These are phyloP conservation scores for Palythoa heliodiscus DNA, from an alignment of 92 coral and sea anemone species.

Conservation along the genomic window DNA sequence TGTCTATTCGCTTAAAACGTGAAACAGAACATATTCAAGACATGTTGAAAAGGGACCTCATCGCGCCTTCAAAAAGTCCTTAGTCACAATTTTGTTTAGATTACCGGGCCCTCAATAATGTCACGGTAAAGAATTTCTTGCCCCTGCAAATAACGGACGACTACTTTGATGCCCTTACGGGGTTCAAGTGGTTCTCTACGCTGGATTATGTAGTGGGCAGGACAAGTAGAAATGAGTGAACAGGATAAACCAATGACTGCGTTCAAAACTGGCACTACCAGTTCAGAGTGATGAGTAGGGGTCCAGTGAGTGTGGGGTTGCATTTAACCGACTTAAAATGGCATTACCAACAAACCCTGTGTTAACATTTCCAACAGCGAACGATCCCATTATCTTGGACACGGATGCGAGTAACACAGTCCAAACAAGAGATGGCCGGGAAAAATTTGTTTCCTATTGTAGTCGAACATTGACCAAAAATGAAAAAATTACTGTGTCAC, in stretches of 20 bases:
- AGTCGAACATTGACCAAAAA: neutral
- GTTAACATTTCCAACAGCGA: no score
- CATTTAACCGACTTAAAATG: conserved; percentile 10
- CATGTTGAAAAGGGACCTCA: no score
- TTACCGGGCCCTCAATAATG: conserved; percentile 6
- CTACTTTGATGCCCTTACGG: conserved; percentile 42
- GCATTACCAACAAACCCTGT: neutral
- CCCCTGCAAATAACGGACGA: neutral
- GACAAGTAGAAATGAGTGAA: conserved; percentile 40
- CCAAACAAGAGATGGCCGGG: neutral
- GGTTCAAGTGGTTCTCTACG: conserved; percentile 49
- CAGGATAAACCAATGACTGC: no score
- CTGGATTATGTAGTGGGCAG: conserved; percentile 46
- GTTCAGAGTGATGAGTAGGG: conserved; percentile 19
- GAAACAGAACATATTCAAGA: conserved; percentile 33
- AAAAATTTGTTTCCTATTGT: neutral
- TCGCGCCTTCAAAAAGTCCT: conserved; percentile 38
- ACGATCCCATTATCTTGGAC: no score
- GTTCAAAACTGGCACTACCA: neutral
- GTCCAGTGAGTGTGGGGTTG: neutral
- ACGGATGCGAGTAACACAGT: neutral
- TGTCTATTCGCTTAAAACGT: conserved; percentile 23
- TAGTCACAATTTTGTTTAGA: conserved; percentile 28
- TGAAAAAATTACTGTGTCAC: no score
- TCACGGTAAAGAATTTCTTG: no score